phyloP scores from a whole-genome alignment of 2,113 vertebrate genomes.

The Corydoras sp. region DNA sequence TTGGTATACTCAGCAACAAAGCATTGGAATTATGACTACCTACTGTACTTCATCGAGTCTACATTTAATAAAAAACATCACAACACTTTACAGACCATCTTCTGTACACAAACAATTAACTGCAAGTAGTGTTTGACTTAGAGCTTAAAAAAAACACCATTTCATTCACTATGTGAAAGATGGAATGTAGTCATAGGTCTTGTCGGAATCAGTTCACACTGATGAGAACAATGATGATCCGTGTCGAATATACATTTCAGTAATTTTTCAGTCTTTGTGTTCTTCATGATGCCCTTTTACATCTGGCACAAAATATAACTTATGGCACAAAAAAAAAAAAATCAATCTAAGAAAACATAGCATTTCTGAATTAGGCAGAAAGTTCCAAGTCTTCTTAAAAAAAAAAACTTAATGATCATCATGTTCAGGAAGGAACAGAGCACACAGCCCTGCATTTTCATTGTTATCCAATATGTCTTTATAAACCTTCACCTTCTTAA shows the following conservation, averaged over 20 bases:
- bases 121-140: constrained; percentile 52
- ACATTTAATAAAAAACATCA: constrained; percentile 62
- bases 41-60: constrained; percentile 17
- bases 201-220: background rate
- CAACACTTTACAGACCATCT: constrained; percentile 48
- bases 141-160: constrained; percentile 3
- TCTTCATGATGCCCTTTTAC: background rate
- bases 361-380: background rate
- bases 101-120: constrained; percentile 43
- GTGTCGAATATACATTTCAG: background rate
- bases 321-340: background rate
- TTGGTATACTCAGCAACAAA: too few species aligned
- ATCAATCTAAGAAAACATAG: too few species aligned
- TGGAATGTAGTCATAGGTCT: constrained; percentile 62
- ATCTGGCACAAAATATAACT: background rate
- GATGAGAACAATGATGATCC: background rate
- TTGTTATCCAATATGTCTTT: constrained; percentile 71
- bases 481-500: constrained; percentile 80
- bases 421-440: constrained; percentile 66
- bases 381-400: background rate
- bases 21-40: too few species aligned
- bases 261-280: background rate
- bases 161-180: background rate
- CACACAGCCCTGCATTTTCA: constrained; percentile 63
- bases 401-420: constrained; percentile 25